phyloP scores from a whole-genome alignment of 2,113 vertebrate genomes.

The Acanthisitta chloris region DNA sequence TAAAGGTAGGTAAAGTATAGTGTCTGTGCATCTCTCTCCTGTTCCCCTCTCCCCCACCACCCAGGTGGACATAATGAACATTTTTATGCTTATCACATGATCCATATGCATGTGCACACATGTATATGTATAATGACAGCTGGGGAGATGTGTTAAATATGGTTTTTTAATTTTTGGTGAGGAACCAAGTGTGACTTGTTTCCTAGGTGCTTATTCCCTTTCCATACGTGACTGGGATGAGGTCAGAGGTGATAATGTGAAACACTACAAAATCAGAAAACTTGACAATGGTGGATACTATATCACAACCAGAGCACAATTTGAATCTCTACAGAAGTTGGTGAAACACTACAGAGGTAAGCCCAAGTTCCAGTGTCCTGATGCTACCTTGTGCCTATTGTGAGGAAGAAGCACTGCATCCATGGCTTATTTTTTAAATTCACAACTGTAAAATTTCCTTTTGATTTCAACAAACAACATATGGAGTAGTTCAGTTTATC shows the following conservation, averaged over 20 bases:
- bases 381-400: background rate
- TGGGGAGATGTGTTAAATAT: background rate
- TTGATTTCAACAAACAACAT: background rate
- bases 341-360: conserved; percentile 97
- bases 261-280: conserved; percentile 99
- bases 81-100: background rate
- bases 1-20: conserved; percentile 92
- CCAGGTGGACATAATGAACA: background rate
- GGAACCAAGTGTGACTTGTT: background rate
- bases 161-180: background rate
- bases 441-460: background rate
- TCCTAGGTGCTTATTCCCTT: conserved; percentile 92
- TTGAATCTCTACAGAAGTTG: conserved; percentile 93
- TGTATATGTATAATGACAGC: background rate
- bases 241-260: conserved; percentile 95
- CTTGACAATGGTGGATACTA: conserved; percentile 98
- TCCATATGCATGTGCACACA: fast-evolving
- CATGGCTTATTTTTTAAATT: background rate
- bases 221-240: conserved; percentile 99
- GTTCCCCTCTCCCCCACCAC: fast-evolving
- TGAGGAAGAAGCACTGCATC: background rate
- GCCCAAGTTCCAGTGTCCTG: background rate
- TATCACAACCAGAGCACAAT: conserved; percentile 96
- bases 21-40: background rate
- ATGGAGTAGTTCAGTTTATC: background rate